Base-by-base conservation (phyloP, 1,140 invertebrate species). In the Drosophila trapezifrons region DNA sequence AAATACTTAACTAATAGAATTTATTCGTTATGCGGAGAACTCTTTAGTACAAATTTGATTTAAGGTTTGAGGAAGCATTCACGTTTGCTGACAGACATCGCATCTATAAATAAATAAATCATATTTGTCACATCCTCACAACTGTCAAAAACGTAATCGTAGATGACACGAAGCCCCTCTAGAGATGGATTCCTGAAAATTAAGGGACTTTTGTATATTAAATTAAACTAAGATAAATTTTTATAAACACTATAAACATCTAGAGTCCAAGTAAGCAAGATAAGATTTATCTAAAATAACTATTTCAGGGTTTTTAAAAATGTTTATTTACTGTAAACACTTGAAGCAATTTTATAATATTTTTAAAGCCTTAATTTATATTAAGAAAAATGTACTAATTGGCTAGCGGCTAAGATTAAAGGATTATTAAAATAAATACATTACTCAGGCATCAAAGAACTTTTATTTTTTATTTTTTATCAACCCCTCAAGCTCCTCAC, bases 131-230 rank as follows among this genome's bases (percentile, higher is more conserved):
- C 18, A 64, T 64, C 55, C 22, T 60, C 4, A 43, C 8, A 45
- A 35, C 65, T 69, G 65, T 69, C 62, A 66, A 54, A 69, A 66
- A 43, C 62, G 64, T 66, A 69, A 69, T 69, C 63, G 42, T 66
- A 64, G 60, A 66, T 69, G 60, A 66, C 46, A 64, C 22, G 27
- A 52, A 10, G 29, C 13, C 27, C 62, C 43, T 15, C 37, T 3
- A 18, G 46, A 51, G 65, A 32, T 67, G 18, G 8, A 46, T 63
- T 35, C 52, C n/a, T n/a, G n/a, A n/a, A n/a, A 20, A 17, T 20
- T 2, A 9, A 13, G 15, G 10, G 18, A 22, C 2, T 13, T 27
- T 8, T 47, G 0, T 32, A 9, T 1, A 17, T 0, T 4, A 10
- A 51, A 42, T 20, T 15, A n/a, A 57, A 43, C 12, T 5, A 57